Base-by-base conservation (phyloP, 2,113 vertebrate genomes). In the Onychorhynchus coronatus region DNA sequence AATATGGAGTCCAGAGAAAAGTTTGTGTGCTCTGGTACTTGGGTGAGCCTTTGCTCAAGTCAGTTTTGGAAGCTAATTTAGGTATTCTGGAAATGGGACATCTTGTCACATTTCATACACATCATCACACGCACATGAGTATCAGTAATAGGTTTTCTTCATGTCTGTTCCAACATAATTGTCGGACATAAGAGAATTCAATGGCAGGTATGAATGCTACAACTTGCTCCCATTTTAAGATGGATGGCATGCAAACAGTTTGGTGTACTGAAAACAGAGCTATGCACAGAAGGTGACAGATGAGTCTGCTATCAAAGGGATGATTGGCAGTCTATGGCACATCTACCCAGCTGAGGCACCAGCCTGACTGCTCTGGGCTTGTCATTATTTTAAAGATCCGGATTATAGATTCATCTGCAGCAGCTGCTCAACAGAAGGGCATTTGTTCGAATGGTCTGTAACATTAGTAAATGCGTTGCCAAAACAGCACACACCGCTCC, bases 171-270 rank as follows among this genome's bases (percentile, higher is more conserved):
- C 47, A 62, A 50, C 18, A 4, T 17, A 82, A 14, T 35, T 58
- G 41, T 50, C 0, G 0, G 11, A 47, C 6, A 2, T 53, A 62
- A 20, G 55, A 88, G 19, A 44, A 46, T 41, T 70, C 0, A 0
- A 31, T 78, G 28, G 20, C 58, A 63, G 37, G 15, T 73, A n/a
- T 47, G 8, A 56, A 6, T 72, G 2, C n/a, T 83, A 0, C 39
- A 31, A 13, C 33, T 81, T 82, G 30, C 55, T 91, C 30, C 46
- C 25, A 7, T 80, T 96, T 93, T 76, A 75, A 93, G 73, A 49
- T 27, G 27, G 42, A 35, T 74, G 33, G 21, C 42, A 35, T 37
- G n/a, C 58, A 73, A 68, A 67, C n/a, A 81, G 44, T 68, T 92
- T 85, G 49, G 67, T 91, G 31, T 78, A 6, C 39, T 76, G 91